phyloP scores from a whole-genome alignment of 2,797 vertebrate species.

The Scomberomorus guttatus region DNA sequence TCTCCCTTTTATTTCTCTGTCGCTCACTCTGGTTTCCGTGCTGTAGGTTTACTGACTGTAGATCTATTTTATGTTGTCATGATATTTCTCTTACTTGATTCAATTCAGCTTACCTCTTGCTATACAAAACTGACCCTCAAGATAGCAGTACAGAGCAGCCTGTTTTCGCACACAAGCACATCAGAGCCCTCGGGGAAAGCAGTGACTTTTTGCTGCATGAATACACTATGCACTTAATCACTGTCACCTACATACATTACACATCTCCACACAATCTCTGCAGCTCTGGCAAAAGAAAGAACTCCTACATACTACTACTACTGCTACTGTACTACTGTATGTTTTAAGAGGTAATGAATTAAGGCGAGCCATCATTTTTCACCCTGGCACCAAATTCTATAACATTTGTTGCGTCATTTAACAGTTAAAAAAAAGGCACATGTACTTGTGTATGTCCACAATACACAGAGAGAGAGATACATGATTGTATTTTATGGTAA shows the following conservation, averaged over 20 bases:
- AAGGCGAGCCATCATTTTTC: too few species aligned
- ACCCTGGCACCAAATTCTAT: not conserved
- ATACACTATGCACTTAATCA: constrained; percentile 46
- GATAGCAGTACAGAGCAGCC: constrained; percentile 11
- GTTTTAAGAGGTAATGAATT: too few species aligned
- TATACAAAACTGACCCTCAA: constrained; percentile 5
- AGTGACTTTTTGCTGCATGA: constrained; percentile 38
- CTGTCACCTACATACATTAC: constrained; percentile 41
- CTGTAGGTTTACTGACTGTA: not conserved
- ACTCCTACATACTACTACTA: too few species aligned
- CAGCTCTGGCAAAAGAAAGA: too few species aligned
- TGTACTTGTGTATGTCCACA: not conserved
- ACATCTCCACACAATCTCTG: too few species aligned
- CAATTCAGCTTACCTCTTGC: constrained; percentile 9
- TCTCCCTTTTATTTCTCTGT: constrained; percentile 12
- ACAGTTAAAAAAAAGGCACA: not conserved
- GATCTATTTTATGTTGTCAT: not conserved
- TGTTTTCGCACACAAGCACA: constrained; percentile 25
- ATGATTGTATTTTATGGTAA: not conserved
- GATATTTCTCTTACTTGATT: not conserved
- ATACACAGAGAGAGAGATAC: not conserved
- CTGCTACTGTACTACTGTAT: too few species aligned
- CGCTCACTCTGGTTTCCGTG: constrained; percentile 2
- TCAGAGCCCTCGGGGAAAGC: constrained; percentile 10
- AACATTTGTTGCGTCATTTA: not conserved